A percentile compares a stretch with the other conserved stretches of the same genome.
Conservation (phyloP, 2,113 vertebrate species). For the Scolopax mira region DNA sequence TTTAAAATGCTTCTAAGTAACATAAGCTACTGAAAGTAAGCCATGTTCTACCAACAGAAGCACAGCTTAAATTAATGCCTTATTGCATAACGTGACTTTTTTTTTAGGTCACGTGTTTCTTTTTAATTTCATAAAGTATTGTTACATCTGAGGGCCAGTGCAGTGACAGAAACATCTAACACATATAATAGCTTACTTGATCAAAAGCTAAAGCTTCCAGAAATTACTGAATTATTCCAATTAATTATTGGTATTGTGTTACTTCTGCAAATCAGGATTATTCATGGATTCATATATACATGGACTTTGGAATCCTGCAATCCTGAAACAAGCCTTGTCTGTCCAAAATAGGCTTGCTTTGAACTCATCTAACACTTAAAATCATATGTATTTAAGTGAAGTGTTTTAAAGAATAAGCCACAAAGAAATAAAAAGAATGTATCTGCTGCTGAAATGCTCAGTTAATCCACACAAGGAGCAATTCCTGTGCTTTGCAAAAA, state of each 20-base stretch:
- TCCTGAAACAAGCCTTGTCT: neutral
- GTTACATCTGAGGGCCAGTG: neutral
- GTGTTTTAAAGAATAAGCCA: neutral
- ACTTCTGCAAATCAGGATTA: neutral
- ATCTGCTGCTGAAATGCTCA: neutral
- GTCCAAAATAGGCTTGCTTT: neutral
- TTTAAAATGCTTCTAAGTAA: neutral
- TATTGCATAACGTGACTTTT: neutral
- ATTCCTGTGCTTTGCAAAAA: neutral
- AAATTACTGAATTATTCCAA: neutral
- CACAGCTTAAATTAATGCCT: neutral
- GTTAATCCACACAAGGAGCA: neutral
- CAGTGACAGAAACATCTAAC: neutral
- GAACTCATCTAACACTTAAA: neutral
- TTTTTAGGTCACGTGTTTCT: neutral
- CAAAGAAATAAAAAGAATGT: neutral
- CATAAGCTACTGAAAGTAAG: neutral
- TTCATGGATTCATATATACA: no score
- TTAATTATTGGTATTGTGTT: neutral
- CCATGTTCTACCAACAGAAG: neutral
- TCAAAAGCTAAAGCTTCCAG: neutral
- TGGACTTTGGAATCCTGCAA: neutral
- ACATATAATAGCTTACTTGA: neutral
- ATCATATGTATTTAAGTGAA: neutral
- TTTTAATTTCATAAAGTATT: neutral